Base-by-base conservation (phyloP, 2,888 invertebrate genomes). In the Carpatolechia fugitivella region DNA sequence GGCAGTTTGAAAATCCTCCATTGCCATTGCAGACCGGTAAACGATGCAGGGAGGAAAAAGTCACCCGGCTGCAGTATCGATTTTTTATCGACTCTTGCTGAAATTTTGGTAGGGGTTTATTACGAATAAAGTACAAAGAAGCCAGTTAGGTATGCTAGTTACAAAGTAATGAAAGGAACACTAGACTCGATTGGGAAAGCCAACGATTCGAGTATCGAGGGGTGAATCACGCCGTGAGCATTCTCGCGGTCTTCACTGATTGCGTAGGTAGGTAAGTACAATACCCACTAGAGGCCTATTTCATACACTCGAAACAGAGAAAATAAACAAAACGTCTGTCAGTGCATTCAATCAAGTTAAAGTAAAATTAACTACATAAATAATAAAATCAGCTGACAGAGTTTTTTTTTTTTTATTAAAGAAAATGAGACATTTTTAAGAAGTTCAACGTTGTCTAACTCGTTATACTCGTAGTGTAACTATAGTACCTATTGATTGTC, bases 21-120 rank as follows among this genome's bases (percentile, higher is more conserved):
- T 74, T 74, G 72, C 69, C 68, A 67, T 70, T 70, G 67, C 67
- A 68, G 64, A 70, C 67, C 66, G 65, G 72, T 72, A 64, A 70
- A 69, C 76, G 70, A 78, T 74, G 79, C 74, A 80, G 79, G 80
- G 76, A 73, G 79, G 70, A 77, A 78, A 76, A 77, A 76, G 63
- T 73, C 66, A 75, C 63, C 70, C 66, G 65, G 64, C 65, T 61
- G 60, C 52, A 67, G 57, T 78, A 82, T 80, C 79, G 82, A 82
- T 80, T 81, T 78, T 77, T 76, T 75, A 71, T 63, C 62, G 66
- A 59, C 60, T 55, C 60, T 67, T 66, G 69, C 66, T 76, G 73
- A 79, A 74, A 76, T 79, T 81, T 78, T 58, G 72, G 65, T 64
- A 61, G 66, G 69, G 61, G 57, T 62, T 62, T n/a, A 58, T 61